Conservation (phyloP, 2,888 invertebrate genomes). For the Liposcelis brunnea region DNA sequence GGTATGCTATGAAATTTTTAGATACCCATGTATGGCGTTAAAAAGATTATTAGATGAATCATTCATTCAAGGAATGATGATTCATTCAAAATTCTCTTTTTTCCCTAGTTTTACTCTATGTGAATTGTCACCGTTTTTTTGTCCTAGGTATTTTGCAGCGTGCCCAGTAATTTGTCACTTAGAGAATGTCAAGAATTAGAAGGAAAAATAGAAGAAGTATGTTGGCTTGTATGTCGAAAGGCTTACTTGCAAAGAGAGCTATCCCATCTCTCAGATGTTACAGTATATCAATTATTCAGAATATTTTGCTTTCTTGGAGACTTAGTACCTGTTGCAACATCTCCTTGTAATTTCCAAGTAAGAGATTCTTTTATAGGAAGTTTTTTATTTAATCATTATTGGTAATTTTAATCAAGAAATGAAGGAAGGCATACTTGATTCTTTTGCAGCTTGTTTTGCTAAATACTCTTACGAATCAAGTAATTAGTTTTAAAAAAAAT, state of each 20-base stretch:
- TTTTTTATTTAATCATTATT: no score
- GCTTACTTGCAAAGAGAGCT: conserved; percentile 39
- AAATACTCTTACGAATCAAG: no score
- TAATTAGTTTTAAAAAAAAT: no score
- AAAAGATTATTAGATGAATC: neutral
- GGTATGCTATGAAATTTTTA: conserved; percentile 26
- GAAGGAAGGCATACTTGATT: no score
- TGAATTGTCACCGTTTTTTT: neutral
- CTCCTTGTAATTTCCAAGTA: conserved; percentile 34
- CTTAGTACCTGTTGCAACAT: conserved; percentile 40
- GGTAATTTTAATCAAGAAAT: no score
- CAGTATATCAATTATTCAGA: conserved; percentile 54
- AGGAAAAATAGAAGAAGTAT: conserved; percentile 52
- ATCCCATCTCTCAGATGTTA: conserved; percentile 42
- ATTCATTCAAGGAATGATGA: no score
- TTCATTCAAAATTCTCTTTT: neutral
- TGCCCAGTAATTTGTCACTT: conserved; percentile 40
- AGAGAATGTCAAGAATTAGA: conserved; percentile 41
- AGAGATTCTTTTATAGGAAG: conserved; percentile 17
- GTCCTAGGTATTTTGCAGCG: conserved; percentile 36
- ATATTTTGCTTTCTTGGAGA: conserved; percentile 66
- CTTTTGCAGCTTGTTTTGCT: no score
- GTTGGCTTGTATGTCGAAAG: conserved; percentile 64
- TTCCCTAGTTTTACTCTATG: neutral
- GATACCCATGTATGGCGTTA: neutral